Evolutionary conservation across 2,888 invertebrate genomes (phyloP), one percentile per base, ranked within the genome.

Genomic region (Perdita meconis): DNA sequence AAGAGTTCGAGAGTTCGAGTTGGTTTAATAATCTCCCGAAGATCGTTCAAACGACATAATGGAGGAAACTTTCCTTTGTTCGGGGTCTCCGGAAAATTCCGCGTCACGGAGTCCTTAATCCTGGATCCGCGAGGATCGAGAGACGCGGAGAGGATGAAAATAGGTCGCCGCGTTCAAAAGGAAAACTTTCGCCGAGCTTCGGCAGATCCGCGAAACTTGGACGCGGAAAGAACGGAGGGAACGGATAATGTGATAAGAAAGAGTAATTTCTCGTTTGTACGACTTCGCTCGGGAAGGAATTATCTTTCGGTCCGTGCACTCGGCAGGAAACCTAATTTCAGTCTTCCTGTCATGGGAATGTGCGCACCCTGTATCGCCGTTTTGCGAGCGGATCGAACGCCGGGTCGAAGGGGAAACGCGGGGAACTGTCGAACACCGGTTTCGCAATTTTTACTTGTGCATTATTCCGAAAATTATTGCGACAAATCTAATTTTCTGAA

Each of bases 251-350:
- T 78, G 78, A 83, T 83, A 81, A 78, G 77, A 71, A 75, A 72
- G 71, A 80, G 68, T 81, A 78, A 78, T 78, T 83, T 72, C 76
- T 80, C 63, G 69, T 60, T 68, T 60, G 79, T 78, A 81, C 63
- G 71, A 72, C 67, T 69, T 75, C 55, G 77, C 47, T 30, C 70
- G 74, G 76, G 74, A 85, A 77, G 82, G 70, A 85, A 82, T 83
- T 85, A 85, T 82, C 83, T 83, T 83, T 81, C 83, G 85, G 83
- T 86, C 75, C 75, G 80, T 83, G 86, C 80, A 84, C 86, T 85
- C 86, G 87, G 80, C 86, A 82, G 87, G 87, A 87, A 87, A 86
- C 87, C 86, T 87, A 87, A 87, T 87, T 86, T 86, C 87, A 81
- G 86, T 84, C 87, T 86, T 87, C 84, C 87, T 87, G 87, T 78